A percentile compares a stretch with the other conserved stretches of the same genome.
These are phyloP conservation scores for Neoniphon sammara DNA, from an alignment of 2,797 vertebrate genomes.

Conservation along the genomic window DNA sequence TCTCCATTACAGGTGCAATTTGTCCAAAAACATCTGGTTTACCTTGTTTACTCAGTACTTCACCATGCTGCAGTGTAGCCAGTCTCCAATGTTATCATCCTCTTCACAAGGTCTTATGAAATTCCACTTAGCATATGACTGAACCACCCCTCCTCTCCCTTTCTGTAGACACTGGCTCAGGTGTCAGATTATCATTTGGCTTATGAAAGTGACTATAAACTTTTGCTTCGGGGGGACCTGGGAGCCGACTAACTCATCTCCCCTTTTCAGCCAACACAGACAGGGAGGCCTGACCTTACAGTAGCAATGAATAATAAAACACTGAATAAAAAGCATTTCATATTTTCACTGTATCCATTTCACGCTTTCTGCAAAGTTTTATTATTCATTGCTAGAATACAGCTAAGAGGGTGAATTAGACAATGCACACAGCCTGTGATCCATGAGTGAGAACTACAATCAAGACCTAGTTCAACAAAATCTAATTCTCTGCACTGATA, in stretches of 20 bases:
- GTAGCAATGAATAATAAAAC: slow-evolving; percentile 33
- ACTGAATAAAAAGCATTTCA: slow-evolving; percentile 1
- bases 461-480: background rate
- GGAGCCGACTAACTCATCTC: slow-evolving; percentile 28
- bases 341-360: background rate
- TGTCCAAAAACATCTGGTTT: too few relatives aligned
- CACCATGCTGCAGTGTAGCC: background rate
- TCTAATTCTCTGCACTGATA: background rate
- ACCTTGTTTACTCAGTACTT: background rate
- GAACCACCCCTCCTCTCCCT: background rate
- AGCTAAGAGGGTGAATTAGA: background rate
- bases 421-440: background rate
- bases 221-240: slow-evolving; percentile 54
- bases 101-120: background rate
- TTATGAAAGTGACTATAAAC: slow-evolving; percentile 45
- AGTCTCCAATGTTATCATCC: background rate
- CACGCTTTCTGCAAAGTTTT: slow-evolving; percentile 8
- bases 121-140: background rate
- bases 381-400: slow-evolving; percentile 6
- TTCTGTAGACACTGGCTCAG: slow-evolving; percentile 15
- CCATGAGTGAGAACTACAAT: background rate
- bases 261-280: slow-evolving; percentile 39
- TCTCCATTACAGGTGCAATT: too few relatives aligned
- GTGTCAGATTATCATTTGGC: slow-evolving; percentile 44
- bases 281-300: slow-evolving; percentile 44